Conservation (phyloP, 2,888 invertebrate species). For the Rhingia rostrata region DNA sequence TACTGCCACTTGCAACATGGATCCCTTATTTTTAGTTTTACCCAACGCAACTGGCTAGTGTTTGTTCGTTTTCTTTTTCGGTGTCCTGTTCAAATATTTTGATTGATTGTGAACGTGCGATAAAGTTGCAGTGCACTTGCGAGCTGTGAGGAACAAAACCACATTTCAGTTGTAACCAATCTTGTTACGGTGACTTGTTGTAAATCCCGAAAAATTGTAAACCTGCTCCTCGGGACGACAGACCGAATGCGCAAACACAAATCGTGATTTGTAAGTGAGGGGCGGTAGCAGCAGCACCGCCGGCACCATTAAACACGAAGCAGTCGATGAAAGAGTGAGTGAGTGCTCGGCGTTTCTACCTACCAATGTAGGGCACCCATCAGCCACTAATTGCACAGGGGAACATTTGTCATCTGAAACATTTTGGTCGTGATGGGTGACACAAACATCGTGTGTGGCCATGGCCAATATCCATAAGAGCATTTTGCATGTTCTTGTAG, state of each 20-base stretch:
- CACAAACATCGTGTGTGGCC: constrained; percentile 66
- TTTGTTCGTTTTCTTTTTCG: neutral
- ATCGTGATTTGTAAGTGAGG: constrained; percentile 61
- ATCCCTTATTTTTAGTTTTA: constrained; percentile 20
- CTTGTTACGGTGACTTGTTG: constrained; percentile 40
- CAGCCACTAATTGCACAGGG: constrained; percentile 67
- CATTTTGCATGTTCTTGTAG: constrained; percentile 29
- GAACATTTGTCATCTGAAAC: constrained; percentile 70
- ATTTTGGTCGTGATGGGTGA: constrained; percentile 67
- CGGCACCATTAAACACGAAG: neutral
- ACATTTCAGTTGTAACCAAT: constrained; percentile 47
- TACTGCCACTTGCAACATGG: constrained; percentile 37
- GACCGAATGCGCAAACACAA: constrained; percentile 47
- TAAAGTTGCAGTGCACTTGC: constrained; percentile 33
- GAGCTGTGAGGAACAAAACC: constrained; percentile 26
- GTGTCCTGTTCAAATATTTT: constrained; percentile 42
- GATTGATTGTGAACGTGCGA: constrained; percentile 64
- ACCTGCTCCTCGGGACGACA: constrained; percentile 55
- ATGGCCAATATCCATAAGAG: constrained; percentile 48
- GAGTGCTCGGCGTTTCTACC: constrained; percentile 30
- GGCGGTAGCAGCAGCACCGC: neutral
- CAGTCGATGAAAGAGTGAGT: constrained; percentile 58
- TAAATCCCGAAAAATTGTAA: constrained; percentile 54
- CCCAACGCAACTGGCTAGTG: neutral
- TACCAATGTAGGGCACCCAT: constrained; percentile 68